Base-by-base conservation (phyloP, 2,797 vertebrate genomes). In the Sparus aurata region DNA sequence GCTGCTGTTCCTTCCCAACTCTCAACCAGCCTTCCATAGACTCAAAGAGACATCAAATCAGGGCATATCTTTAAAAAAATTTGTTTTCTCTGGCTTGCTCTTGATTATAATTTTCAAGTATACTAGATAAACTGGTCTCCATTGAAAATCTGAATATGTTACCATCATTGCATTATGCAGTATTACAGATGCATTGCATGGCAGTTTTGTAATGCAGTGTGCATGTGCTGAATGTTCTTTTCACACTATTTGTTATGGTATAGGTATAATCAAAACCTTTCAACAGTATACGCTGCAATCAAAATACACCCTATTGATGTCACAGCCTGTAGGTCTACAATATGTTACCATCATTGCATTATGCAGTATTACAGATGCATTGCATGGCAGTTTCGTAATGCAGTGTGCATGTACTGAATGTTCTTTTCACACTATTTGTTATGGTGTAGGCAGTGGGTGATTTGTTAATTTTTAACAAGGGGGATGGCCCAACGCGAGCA, bases 301-400 rank as follows among this genome's bases (percentile, higher is more conserved):
- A 23, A 22, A 54, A 60, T 38, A n/a, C 38, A 12, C 53, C 41
- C 38, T 66, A 54, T 77, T 25, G 70, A 60, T 68, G 69, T 54
- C 66, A 59, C 15, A 62, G 65, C 57, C 15, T 70, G n/a, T 72
- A 82, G 58, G 49, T 67, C 62, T 78, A 20, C 27, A 68, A n/a
- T n/a, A n/a, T n/a, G n/a, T n/a, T n/a, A n/a, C n/a, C n/a, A n/a
- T n/a, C n/a, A n/a, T n/a, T n/a, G n/a, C n/a, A n/a, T n/a, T n/a
- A n/a, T n/a, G n/a, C n/a, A n/a, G n/a, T n/a, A n/a, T n/a, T n/a
- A n/a, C n/a, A n/a, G n/a, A n/a, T n/a, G n/a, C n/a, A n/a, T n/a
- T n/a, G n/a, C n/a, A n/a, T n/a, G n/a, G n/a, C n/a, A n/a, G n/a
- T n/a, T n/a, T n/a, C n/a, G n/a, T n/a, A n/a, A n/a, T n/a, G n/a